These are phyloP conservation scores for Psittacula echo DNA, from an alignment of 2,797 vertebrate species.

Conservation along the genomic window DNA sequence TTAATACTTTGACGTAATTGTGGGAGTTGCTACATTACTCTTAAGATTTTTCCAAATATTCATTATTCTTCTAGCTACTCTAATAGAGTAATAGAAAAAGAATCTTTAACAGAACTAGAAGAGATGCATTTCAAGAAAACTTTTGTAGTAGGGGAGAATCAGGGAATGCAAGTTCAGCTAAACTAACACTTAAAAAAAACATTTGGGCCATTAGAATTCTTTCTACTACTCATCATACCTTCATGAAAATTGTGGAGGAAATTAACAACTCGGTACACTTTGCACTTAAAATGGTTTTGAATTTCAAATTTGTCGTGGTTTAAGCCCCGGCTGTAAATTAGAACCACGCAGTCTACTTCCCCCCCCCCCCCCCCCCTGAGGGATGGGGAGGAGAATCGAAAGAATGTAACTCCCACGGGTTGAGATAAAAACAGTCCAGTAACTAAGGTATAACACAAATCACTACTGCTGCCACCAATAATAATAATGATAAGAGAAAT, in stretches of 20 bases:
- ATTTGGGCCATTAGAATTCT: not conserved
- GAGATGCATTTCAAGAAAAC: not conserved
- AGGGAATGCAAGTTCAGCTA: not conserved
- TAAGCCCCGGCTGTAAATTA: too few species aligned
- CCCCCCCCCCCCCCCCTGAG: too few species aligned
- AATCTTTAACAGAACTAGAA: not conserved
- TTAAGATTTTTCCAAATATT: not conserved
- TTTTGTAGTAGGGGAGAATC: not conserved
- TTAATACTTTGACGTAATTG: not conserved
- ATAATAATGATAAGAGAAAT: too few species aligned
- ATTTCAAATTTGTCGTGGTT: not conserved
- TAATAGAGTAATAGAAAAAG: not conserved
- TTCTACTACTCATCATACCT: not conserved
- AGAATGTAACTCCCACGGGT: too few species aligned
- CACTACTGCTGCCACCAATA: too few species aligned
- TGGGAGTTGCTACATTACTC: not conserved
- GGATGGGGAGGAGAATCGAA: too few species aligned
- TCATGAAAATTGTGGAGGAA: not conserved
- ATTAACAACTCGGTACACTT: not conserved
- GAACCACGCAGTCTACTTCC: too few species aligned
- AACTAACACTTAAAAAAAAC: not conserved
- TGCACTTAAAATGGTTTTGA: not conserved
- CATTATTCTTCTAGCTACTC: not conserved
- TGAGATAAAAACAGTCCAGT: too few species aligned
- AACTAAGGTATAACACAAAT: too few species aligned